phyloP scores from a whole-genome alignment of 1,140 invertebrate genomes.

The Euwallacea similis region DNA sequence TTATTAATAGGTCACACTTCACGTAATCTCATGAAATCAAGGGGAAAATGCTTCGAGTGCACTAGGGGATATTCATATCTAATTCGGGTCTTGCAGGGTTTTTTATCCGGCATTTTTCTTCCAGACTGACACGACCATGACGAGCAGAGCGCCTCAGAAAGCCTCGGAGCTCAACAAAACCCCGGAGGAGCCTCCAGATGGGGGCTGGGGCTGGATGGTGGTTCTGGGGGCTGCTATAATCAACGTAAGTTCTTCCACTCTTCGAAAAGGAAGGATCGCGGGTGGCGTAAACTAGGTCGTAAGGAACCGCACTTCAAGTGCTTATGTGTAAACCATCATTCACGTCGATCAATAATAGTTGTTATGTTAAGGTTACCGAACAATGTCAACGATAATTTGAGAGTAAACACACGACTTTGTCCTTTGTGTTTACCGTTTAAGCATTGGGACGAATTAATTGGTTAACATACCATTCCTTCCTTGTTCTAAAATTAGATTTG shows the following conservation, averaged over 20 bases:
- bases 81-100: neutral
- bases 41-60: neutral
- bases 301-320: neutral
- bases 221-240: slow-evolving; percentile 63
- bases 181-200: slow-evolving; percentile 57
- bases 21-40: neutral
- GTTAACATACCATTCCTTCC: too few species aligned
- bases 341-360: neutral
- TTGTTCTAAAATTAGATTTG: too few species aligned
- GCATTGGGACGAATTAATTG: too few species aligned
- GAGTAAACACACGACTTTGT: neutral
- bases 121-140: neutral
- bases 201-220: slow-evolving; percentile 70
- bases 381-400: neutral
- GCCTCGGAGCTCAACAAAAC: slow-evolving; percentile 19
- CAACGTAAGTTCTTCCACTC: slow-evolving; percentile 60
- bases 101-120: neutral
- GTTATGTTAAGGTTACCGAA: neutral
- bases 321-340: neutral
- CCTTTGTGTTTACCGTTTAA: neutral
- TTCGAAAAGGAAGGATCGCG: slow-evolving; percentile 9
- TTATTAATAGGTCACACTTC: neutral
- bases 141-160: slow-evolving; percentile 23
- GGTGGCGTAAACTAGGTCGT: neutral
- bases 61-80: neutral